Evolutionary conservation across 2,797 vertebrate species (phyloP).

Genomic region (Loriculus beryllinus): DNA sequence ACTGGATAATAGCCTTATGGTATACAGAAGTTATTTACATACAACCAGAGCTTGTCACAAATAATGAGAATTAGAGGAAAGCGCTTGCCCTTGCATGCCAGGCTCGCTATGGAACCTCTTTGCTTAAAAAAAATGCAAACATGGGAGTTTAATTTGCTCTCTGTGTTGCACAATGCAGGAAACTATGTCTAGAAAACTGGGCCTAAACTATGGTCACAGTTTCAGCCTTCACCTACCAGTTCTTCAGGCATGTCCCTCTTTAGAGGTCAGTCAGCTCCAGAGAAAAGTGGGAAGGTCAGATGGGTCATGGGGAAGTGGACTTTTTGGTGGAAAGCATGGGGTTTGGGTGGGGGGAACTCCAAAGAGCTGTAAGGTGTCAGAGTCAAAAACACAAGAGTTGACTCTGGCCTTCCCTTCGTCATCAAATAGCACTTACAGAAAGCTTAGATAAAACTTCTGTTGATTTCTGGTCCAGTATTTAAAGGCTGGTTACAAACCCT

Average conservation of each 20-base stretch:
- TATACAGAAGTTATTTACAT: constrained; percentile 28
- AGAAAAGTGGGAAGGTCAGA: not conserved
- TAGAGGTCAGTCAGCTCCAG: not conserved
- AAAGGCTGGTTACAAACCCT: not conserved
- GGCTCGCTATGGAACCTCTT: not conserved
- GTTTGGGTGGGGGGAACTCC: not conserved
- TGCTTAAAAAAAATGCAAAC: not conserved
- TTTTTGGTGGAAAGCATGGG: not conserved
- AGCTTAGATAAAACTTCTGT: not conserved
- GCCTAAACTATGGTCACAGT: not conserved
- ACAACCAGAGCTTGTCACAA: constrained; percentile 27
- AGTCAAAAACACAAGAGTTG: not conserved
- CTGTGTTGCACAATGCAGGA: not conserved
- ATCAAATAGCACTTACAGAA: not conserved
- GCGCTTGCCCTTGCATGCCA: not conserved
- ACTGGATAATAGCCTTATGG: constrained; percentile 40
- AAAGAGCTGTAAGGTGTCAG: not conserved
- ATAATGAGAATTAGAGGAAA: constrained; percentile 43
- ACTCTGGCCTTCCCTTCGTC: not conserved
- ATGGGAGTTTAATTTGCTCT: not conserved
- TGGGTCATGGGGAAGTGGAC: not conserved
- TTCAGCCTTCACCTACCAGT: not conserved
- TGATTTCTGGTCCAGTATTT: not conserved
- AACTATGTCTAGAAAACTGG: not conserved
- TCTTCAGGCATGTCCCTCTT: not conserved